Base-by-base conservation (phyloP, 2,888 invertebrate genomes). In the Strigamia maritima region DNA sequence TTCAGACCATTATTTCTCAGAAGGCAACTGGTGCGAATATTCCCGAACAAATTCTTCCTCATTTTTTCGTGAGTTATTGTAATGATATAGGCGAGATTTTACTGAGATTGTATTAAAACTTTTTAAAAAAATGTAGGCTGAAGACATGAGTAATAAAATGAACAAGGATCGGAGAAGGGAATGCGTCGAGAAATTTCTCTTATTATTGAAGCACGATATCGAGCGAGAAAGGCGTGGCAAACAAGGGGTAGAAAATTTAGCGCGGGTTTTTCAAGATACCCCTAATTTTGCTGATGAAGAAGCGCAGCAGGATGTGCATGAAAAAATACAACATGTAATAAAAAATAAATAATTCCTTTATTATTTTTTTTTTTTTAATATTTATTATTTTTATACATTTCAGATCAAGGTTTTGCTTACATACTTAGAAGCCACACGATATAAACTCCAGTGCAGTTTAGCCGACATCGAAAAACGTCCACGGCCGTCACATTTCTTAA, bases 121-220 rank as follows among this genome's bases (percentile, higher is more conserved):
- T 22, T 31, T 35, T 38, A 12, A 10, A 1, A 26, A 75, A 75
- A 80, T 82, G n/a, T 80, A 86, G 86, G 95, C 97, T 83, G 97
- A 97, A 85, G 97, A 97, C 87, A 92, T 94, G 82, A 94, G 94
- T 1, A 89, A 96, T 83, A 93, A 94, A 35, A 97, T 97, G 96
- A 96, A 97, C 86, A 89, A 91, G 79, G 96, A 95, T 84, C 88
- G 97, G 81, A 90, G 97, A 83, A 94, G 93, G 87, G 92, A 93
- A 90, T 92, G 94, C 3, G 87, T 97, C 80, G 89, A 94, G 79
- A 93, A 95, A 86, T 90, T 96, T 78, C 87, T 96, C 44, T 93
- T 95, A 83, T 87, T 95, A 84, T 92, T 96, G 79, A 91, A 94
- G 82, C 93, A 93, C 83, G 96, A 96, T 85, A 90, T 95, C 83